Percentiles rank a stretch among this genome's conserved stretches.
phyloP scores from a whole-genome alignment of 2,888 invertebrate genomes.

The Acanthacorydalis orientalis region DNA sequence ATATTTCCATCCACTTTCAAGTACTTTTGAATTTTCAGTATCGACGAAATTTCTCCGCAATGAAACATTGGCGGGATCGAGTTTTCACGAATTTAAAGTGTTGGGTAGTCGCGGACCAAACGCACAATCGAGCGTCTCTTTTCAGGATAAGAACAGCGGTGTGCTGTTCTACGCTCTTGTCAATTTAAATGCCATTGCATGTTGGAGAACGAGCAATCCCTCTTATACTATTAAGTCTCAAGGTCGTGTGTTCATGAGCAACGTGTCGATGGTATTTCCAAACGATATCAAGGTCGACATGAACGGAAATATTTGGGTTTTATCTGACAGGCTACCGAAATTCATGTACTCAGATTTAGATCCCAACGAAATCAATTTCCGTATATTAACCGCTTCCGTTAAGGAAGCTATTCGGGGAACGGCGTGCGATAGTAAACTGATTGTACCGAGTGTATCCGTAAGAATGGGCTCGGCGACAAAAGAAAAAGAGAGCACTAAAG shows the following conservation, averaged over 20 bases:
- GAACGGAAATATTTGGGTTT: conserved; percentile 52
- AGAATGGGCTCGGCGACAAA: neutral
- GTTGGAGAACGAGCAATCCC: conserved; percentile 56
- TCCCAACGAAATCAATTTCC: conserved; percentile 47
- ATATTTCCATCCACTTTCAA: conserved; percentile 66
- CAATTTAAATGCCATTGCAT: conserved; percentile 59
- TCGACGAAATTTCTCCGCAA: conserved; percentile 50
- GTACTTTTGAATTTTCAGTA: conserved; percentile 59
- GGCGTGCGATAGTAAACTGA: conserved; percentile 42
- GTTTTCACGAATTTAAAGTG: conserved; percentile 45
- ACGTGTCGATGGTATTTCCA: conserved; percentile 56
- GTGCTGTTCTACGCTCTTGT: conserved; percentile 59
- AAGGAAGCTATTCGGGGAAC: conserved; percentile 54
- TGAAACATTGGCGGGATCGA: conserved; percentile 28
- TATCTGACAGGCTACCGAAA: conserved; percentile 52
- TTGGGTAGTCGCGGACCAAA: conserved; percentile 54
- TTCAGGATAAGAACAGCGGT: conserved; percentile 50
- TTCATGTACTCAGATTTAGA: conserved; percentile 51
- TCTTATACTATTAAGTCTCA: conserved; percentile 52
- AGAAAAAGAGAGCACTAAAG: neutral
- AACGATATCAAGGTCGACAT: conserved; percentile 63
- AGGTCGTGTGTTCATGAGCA: conserved; percentile 52
- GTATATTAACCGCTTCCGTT: conserved; percentile 50
- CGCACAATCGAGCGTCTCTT: conserved; percentile 56
- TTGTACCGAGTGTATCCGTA: conserved; percentile 12